phyloP scores from a whole-genome alignment of 2,797 vertebrate genomes.

The Cephalopachus bancanus region DNA sequence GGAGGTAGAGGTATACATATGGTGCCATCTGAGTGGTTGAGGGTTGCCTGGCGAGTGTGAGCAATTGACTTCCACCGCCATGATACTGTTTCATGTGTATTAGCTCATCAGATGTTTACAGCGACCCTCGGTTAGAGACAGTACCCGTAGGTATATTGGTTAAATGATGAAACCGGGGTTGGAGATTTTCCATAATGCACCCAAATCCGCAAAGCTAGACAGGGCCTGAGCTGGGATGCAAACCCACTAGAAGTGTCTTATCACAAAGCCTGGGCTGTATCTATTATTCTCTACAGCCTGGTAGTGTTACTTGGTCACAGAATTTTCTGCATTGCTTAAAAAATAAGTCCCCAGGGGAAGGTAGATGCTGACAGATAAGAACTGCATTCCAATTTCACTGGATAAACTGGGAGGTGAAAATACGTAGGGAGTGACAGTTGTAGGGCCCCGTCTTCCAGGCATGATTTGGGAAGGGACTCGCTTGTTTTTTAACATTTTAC shows the following conservation, averaged over 20 bases:
- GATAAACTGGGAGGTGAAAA: background rate
- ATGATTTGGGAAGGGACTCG: background rate
- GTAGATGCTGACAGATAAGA: background rate
- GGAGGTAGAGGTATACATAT: background rate
- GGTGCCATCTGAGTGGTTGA: accelerated
- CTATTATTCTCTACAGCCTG: background rate
- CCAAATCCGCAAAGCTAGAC: background rate
- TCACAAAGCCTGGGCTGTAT: too few relatives aligned
- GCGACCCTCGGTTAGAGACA: background rate
- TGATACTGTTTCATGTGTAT: accelerated
- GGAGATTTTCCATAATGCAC: background rate
- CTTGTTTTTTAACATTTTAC: background rate
- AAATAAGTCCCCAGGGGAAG: background rate
- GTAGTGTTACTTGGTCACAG: background rate
- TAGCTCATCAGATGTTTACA: too few relatives aligned
- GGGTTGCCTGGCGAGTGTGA: accelerated
- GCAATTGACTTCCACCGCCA: background rate
- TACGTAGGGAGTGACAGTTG: background rate
- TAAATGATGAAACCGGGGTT: background rate
- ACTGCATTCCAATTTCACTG: background rate
- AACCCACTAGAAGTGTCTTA: background rate
- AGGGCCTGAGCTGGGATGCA: background rate
- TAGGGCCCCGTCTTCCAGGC: background rate
- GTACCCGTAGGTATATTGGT: background rate
- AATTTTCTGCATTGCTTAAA: conserved; percentile 4